phyloP scores from a whole-genome alignment of 1,140 invertebrate species.

The Lordiphosa mommai region DNA sequence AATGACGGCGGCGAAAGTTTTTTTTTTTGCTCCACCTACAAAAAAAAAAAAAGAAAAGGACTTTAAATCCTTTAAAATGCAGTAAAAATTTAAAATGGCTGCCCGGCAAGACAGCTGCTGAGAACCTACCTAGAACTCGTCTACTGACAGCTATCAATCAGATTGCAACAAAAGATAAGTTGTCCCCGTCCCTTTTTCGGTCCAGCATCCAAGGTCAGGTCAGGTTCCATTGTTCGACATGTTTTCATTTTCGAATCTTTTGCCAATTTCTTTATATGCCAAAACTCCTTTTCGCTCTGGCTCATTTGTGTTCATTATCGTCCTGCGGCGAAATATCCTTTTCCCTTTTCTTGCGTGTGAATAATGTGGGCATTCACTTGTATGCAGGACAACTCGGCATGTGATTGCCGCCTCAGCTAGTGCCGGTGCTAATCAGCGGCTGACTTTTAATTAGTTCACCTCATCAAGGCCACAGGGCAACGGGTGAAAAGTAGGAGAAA shows the following conservation, averaged over 20 bases:
- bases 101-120: slow-evolving; percentile 24
- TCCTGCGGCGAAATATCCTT: slow-evolving; percentile 60
- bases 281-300: slow-evolving; percentile 59
- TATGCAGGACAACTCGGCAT: slow-evolving; percentile 31
- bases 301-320: slow-evolving; percentile 76
- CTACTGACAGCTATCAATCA: slow-evolving; percentile 73
- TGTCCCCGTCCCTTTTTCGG: slow-evolving; percentile 23
- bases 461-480: slow-evolving; percentile 4
- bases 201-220: slow-evolving; percentile 51
- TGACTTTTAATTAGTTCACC: slow-evolving; percentile 33
- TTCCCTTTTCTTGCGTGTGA: slow-evolving; percentile 31
- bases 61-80: slow-evolving; percentile 46
- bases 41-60: slow-evolving; percentile 1
- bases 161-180: slow-evolving; percentile 71
- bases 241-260: slow-evolving; percentile 52
- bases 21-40: slow-evolving; percentile 38
- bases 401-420: slow-evolving; percentile 1
- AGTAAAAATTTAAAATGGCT: slow-evolving; percentile 49
- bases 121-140: slow-evolving; percentile 32
- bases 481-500: slow-evolving; percentile 1
- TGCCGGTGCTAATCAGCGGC: slow-evolving; percentile 18
- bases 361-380: slow-evolving; percentile 49
- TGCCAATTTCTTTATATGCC: slow-evolving; percentile 47
- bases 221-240: slow-evolving; percentile 47
- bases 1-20: slow-evolving; percentile 48